Evolutionary conservation across 2,797 vertebrate genomes (phyloP).

Genomic region (Iguana delicatissima): DNA sequence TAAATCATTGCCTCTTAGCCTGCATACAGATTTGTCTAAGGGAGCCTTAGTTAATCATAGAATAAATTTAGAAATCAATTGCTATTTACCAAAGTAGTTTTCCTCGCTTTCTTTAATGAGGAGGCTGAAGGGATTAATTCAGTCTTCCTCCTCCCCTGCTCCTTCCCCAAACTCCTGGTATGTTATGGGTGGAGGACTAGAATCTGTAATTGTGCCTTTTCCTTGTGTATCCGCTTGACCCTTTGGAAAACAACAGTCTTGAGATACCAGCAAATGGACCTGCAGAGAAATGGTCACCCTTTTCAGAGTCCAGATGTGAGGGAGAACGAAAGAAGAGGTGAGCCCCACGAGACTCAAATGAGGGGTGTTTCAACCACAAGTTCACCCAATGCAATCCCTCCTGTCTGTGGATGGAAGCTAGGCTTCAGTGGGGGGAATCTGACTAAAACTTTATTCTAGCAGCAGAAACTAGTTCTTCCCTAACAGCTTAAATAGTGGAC

Average conservation of each 20-base stretch:
- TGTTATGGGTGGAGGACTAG: conserved; percentile 30
- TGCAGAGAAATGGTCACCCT: not conserved
- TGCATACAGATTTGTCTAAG: conserved; percentile 70
- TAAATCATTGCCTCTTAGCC: conserved; percentile 74
- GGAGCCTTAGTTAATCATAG: conserved; percentile 75
- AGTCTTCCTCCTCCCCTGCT: conserved; percentile 38
- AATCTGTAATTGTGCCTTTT: accelerated
- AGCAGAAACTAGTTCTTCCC: not conserved
- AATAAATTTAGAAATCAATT: conserved; percentile 80
- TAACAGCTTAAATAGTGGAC: not conserved
- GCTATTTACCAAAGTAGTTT: conserved; percentile 72
- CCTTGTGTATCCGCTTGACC: not conserved
- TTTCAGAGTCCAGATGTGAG: not conserved
- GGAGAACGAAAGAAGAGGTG: not conserved
- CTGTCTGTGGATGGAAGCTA: not conserved
- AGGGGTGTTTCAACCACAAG: too few species aligned
- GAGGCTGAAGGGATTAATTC: conserved; percentile 54
- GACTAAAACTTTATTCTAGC: not conserved
- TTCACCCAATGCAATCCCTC: not conserved
- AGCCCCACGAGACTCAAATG: not conserved
- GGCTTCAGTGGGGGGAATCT: not conserved
- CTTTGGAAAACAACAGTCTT: not conserved
- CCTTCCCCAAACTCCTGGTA: conserved; percentile 51
- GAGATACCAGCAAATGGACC: not conserved
- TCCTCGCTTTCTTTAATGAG: conserved; percentile 72